Evolutionary conservation across 2,113 vertebrate genomes (phyloP).

Genomic region (Athene noctua): DNA sequence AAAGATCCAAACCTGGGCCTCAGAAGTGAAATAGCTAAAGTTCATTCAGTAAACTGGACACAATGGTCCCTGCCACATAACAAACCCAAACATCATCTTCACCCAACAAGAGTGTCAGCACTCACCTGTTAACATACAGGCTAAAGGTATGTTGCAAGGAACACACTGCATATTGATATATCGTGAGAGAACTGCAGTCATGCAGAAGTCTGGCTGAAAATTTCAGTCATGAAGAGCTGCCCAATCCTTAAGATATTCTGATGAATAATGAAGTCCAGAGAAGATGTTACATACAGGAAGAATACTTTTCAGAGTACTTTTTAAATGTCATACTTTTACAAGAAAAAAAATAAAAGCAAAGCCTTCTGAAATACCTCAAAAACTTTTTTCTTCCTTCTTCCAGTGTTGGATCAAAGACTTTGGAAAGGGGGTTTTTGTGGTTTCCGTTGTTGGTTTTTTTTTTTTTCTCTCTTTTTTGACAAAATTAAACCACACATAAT

Average conservation of each 20-base stretch:
- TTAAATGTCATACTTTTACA: neutral
- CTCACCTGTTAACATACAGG: neutral
- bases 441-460: rapidly evolving
- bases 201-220: neutral
- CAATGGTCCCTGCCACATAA: neutral
- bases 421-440: rapidly evolving
- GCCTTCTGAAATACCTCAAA: neutral
- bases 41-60: neutral
- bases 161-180: neutral
- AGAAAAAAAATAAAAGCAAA: neutral
- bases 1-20: rapidly evolving
- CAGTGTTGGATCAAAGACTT: neutral
- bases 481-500: neutral
- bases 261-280: neutral
- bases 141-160: neutral
- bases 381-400: neutral
- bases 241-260: neutral
- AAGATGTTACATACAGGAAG: neutral
- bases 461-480: neutral
- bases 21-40: neutral
- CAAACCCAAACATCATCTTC: neutral
- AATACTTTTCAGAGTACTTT: neutral
- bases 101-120: neutral
- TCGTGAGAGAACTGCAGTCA: neutral
- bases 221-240: neutral